phyloP scores from a whole-genome alignment of 1,140 invertebrate genomes.

The Oryctes rhinoceros region DNA sequence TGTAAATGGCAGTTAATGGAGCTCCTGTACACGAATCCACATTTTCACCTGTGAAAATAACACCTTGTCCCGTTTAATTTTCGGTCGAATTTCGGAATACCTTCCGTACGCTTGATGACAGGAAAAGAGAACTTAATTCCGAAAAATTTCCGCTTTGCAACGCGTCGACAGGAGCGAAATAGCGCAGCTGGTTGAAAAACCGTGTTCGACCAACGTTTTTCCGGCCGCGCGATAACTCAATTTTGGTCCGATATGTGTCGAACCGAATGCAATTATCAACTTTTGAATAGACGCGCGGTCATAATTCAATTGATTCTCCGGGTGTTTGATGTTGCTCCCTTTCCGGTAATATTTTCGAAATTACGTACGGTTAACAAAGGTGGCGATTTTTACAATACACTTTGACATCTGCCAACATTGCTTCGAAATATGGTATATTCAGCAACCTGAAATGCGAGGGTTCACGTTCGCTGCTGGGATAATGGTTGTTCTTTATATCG shows the following conservation, averaged over 20 bases:
- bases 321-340: constrained; percentile 19
- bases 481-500: no score
- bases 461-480: no score
- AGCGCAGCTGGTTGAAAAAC: not conserved
- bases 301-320: constrained; percentile 19
- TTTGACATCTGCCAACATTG: no score
- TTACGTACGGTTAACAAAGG: constrained; percentile 6
- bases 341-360: constrained; percentile 10
- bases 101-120: not conserved
- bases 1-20: no score
- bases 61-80: not conserved
- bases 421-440: no score
- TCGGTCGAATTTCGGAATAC: not conserved
- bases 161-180: not conserved
- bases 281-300: constrained; percentile 5
- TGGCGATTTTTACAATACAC: not conserved
- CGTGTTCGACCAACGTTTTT: not conserved
- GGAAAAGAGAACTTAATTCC: not conserved
- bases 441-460: no score
- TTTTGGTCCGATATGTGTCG: constrained; percentile 12
- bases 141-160: not conserved
- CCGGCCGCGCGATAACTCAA: not conserved
- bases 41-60: no score
- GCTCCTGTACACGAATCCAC: no score
- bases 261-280: constrained; percentile 17